Evolutionary conservation across 2,797 vertebrate species (phyloP), one percentile per base, ranked within the genome.

Genomic region (Pseudochaenichthys georgianus): DNA sequence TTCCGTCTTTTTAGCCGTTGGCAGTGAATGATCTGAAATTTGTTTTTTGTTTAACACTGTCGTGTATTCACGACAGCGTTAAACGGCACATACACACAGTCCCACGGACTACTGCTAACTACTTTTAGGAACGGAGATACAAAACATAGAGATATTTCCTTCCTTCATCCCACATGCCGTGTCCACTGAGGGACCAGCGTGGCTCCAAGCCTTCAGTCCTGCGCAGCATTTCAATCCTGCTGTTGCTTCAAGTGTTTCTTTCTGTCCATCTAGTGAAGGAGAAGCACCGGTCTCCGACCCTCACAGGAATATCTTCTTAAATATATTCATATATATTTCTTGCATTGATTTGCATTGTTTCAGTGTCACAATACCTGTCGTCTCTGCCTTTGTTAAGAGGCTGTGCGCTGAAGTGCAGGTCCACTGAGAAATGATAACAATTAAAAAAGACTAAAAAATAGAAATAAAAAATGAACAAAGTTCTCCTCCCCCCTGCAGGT

Each of bases 301-400:
- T 77, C 87, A 84, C 92, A 90, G 68, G 66, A 83, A 78, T 63
- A 78, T 77, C 64, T 62, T 92, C 93, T 95, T 94, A 90, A 91
- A 92, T 94, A 95, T 93, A 94, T 87, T 89, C 85, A 79, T 91
- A 92, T 78, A 82, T 88, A 89, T 95, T 79, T 83, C 94, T 97
- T 96, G 95, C 95, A 95, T 95, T 95, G 95, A 90, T 93, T 97
- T 98, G 97, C 96, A 96, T 96, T 93, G 90, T 92, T 93, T 95
- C 96, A 95, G 96, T 95, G 95, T 88, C 67, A 94, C 89, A 73
- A 95, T 92, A 92, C 94, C 90, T 89, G 88, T 88, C 80, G 85
- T 87, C 84, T 82, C 80, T 85, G 78, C 91, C 89, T 88, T 80
- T 38, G 60, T 67, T 21, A 57, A 64, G 73, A 92, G 90, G 90